Base-by-base conservation (phyloP, 2,888 invertebrate species). In the Aplocera efformata region DNA sequence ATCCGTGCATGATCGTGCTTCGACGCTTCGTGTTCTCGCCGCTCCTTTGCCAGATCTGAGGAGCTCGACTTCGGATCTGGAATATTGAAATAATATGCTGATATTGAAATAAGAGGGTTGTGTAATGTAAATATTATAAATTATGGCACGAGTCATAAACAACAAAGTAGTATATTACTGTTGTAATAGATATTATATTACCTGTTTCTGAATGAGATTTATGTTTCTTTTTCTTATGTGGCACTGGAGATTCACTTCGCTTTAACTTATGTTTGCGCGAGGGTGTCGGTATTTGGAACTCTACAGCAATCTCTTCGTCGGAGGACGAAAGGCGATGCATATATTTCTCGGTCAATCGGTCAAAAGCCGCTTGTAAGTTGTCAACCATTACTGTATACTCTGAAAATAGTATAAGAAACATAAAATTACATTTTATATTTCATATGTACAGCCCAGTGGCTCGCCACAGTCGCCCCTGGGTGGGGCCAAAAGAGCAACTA, bases 331-430 rank as follows among this genome's bases (percentile, higher is more conserved):
- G 90, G 59, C 94, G 92, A 69, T 95, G 94, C 50, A 96, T 91
- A 74, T 94, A 96, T 63, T 94, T 93, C 67, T 94, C 94, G 2
- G 95, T 94, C 7, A 95, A 92, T 49, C 93, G 91, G 56, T 95
- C 93, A 67, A 97, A 96, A 7, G 93, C 95, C 56, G 92, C 90
- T 73, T 94, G 92, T 40, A 97, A 85, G 70, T 93, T 96, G 66
- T 94, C 93, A 6, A 94, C 96, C 96, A 96, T 96, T 70, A 92
- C 92, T 1, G 96, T 95, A 62, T 96, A 96, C 77, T 96, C 96
- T 96, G 77, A 30, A 82, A 72, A 30, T 7, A 13, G 10, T 24
- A 8, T 3, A 30, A 7, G 28, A 4, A 10, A 29, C n/a, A n/a
- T n/a, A n/a, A n/a, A n/a, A n/a, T n/a, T n/a, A n/a, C n/a, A n/a